Base-by-base conservation (phyloP, 2,888 invertebrate species). In the Amiota communis region DNA sequence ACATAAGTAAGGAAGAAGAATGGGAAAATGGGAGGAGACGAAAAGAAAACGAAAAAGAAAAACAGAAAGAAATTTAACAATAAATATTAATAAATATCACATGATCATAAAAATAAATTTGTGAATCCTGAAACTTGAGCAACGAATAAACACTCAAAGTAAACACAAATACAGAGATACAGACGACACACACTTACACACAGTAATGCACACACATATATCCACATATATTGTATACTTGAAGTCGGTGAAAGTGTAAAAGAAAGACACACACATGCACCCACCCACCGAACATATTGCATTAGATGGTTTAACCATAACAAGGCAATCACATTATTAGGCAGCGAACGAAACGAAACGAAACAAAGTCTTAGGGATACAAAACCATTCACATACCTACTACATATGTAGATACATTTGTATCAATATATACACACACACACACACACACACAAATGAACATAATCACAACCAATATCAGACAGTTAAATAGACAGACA, bases 271-370 rank as follows among this genome's bases (percentile, higher is more conserved):
- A n/a, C n/a, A n/a, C n/a, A n/a, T n/a, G n/a, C n/a, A n/a, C n/a
- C n/a, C n/a, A n/a, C n/a, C n/a, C n/a, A n/a, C n/a, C n/a, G n/a
- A n/a, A 77, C 80, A 82, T 81, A 82, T 82, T 81, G 83, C 82
- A 82, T 82, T 82, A 84, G 81, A 84, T 83, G 84, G 83, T 84
- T 82, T 82, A 82, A 84, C 84, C 82, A 84, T 82, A 82, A 82
- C 82, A 82, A 82, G 83, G 84, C 82, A 82, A 82, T 82, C 82
- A 84, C 82, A 82, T 84, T 82, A 82, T 84, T 82, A 84, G 84
- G 81, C 47, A 49, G 49, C 23, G 48, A 17, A 20, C 67, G 12
- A 20, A 23, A 3, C 12, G n/a, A n/a, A n/a, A n/a, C n/a, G n/a
- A n/a, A n/a, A n/a, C n/a, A n/a, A 36, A 20, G 59, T 49, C 36